phyloP scores from a whole-genome alignment of 1,140 invertebrate genomes.

The Cotesia glomerata region DNA sequence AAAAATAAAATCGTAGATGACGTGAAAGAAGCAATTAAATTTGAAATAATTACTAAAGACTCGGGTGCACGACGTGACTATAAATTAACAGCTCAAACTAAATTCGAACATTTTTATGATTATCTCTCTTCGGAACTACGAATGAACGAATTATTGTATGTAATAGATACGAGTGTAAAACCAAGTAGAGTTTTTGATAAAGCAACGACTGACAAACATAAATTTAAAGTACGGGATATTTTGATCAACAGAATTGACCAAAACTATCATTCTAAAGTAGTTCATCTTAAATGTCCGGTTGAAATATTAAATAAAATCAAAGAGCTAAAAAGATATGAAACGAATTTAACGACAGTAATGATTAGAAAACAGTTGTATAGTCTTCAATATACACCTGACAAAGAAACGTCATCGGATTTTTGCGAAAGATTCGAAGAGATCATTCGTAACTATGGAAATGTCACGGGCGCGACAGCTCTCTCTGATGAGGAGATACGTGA shows the following conservation, averaged over 20 bases:
- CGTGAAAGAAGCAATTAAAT: constrained; percentile 31
- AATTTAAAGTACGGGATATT: constrained; percentile 30
- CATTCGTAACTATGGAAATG: constrained; percentile 30
- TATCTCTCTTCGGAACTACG: constrained; percentile 27
- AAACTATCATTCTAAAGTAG: constrained; percentile 30
- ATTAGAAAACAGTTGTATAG: constrained; percentile 29
- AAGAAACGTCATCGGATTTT: constrained; percentile 31
- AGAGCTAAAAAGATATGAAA: constrained; percentile 35
- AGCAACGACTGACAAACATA: constrained; percentile 20
- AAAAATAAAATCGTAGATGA: constrained; percentile 15
- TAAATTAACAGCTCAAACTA: constrained; percentile 19
- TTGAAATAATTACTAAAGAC: constrained; percentile 26
- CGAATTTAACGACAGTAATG: constrained; percentile 24
- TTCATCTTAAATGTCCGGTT: constrained; percentile 24
- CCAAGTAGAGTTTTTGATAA: constrained; percentile 13
- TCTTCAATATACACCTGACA: constrained; percentile 22
- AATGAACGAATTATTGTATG: constrained; percentile 24
- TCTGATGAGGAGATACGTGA: constrained; percentile 29
- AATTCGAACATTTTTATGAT: constrained; percentile 36
- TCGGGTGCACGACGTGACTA: constrained; percentile 24
- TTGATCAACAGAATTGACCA: constrained; percentile 33
- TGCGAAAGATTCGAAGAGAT: constrained; percentile 35
- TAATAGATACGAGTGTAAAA: constrained; percentile 5
- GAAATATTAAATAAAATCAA: constrained; percentile 33
- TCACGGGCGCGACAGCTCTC: neutral